These are phyloP conservation scores for Eilema sororculum DNA, from an alignment of 2,888 invertebrate genomes.

Conservation along the genomic window DNA sequence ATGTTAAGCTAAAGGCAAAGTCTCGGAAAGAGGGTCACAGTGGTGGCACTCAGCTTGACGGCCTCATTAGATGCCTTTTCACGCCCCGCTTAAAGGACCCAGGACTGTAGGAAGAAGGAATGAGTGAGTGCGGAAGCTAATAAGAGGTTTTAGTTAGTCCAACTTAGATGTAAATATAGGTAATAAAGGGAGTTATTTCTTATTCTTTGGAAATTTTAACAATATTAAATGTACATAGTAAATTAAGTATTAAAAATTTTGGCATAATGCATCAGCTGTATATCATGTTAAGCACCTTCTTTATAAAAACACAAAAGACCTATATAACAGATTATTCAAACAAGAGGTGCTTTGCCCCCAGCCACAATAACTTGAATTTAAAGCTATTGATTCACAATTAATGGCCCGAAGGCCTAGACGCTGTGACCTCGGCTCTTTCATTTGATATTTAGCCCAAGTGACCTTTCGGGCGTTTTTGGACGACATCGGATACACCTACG, in stretches of 20 bases:
- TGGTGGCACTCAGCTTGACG: no score
- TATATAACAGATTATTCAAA: constrained; percentile 46
- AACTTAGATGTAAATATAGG: no score
- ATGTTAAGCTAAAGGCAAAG: no score
- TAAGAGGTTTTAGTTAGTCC: no score
- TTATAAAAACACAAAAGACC: constrained; percentile 29
- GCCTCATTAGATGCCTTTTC: no score
- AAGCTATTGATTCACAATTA: constrained; percentile 55
- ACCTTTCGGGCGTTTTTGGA: constrained; percentile 79
- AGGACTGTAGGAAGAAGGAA: no score
- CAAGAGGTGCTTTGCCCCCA: constrained; percentile 42
- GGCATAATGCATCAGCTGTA: not conserved
- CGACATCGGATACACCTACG: constrained; percentile 75
- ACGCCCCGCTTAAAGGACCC: no score
- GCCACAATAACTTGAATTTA: constrained; percentile 47
- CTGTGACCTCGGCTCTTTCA: constrained; percentile 67
- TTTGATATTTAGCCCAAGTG: constrained; percentile 82
- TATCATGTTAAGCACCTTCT: constrained; percentile 21
- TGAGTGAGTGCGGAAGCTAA: no score
- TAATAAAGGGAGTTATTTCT: no score
- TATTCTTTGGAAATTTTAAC: no score
- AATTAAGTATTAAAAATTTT: not conserved
- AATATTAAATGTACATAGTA: not conserved
- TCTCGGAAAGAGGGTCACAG: no score
- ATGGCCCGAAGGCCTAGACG: constrained; percentile 66